Evolutionary conservation across 2,113 vertebrate species (phyloP), one percentile per base, ranked within the genome.

Genomic region (Ornithorhynchus anatinus): DNA sequence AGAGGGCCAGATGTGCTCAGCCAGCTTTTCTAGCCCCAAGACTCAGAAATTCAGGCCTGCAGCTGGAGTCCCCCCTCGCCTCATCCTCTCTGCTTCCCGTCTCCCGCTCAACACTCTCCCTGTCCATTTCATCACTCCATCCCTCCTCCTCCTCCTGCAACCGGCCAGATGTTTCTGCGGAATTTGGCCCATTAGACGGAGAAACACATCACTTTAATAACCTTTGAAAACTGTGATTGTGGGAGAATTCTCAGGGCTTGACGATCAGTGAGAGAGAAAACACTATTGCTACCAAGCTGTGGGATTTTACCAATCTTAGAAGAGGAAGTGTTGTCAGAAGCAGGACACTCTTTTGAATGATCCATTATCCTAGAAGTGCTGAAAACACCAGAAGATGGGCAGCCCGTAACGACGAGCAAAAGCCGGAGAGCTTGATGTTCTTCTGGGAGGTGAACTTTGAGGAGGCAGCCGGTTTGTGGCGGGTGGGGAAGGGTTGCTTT

Each of bases 11-110:
- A 47, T 47, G 45, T 47, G 45, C 23, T n/a, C n/a, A n/a, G n/a
- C n/a, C n/a, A n/a, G 59, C 77, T 86, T 74, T 81, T 85, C 45
- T 35, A 51, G 29, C 19, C 36, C 33, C 48, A 32, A 74, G 48
- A 25, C 43, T 52, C 63, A 47, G 22, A 59, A 45, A 39, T 70
- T 11, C 17, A 61, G 79, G 40, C 44, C 75, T 71, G 44, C 43
- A 32, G 23, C 17, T 56, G 35, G 45, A 11, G 3, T 40, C 56
- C 67, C 5, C 72, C 58, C 36, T 22, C 15, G 38, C 69, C 29
- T 50, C 20, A 4, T 71, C 74, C 78, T 72, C 40, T 29, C 16
- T 56, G 23, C 56, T 73, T 71, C 14, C 38, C 11, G 59, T 27
- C 29, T 79, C 56, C 68, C 79, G 17, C 63, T 45, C 19, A 53